A percentile compares a stretch with the other conserved stretches of the same genome.
phyloP scores from a whole-genome alignment of 2,888 invertebrate species.

The Apodemia arnacis region DNA sequence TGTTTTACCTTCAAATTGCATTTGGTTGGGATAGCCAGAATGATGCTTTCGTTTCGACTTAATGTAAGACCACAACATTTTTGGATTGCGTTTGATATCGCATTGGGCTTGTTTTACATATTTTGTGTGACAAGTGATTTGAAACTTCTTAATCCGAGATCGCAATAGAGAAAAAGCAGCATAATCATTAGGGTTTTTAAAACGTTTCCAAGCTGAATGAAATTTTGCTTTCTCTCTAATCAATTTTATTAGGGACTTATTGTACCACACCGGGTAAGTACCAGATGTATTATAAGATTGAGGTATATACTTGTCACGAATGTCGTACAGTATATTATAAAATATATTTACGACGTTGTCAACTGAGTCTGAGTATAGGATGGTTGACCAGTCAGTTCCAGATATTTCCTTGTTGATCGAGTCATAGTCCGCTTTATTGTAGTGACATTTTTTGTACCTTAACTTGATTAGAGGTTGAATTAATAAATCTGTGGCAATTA shows the following conservation, averaged over 20 bases:
- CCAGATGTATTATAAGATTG: background rate
- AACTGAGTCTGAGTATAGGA: background rate
- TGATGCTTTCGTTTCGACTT: background rate
- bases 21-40: background rate
- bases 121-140: no score
- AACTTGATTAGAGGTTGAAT: no score
- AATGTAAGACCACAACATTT: background rate
- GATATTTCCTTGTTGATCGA: background rate
- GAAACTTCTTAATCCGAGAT: background rate
- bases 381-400: background rate
- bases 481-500: background rate
- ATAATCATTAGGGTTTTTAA: background rate
- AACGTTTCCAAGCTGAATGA: background rate
- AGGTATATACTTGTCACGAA: background rate
- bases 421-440: no score
- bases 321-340: background rate
- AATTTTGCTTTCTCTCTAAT: background rate
- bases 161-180: background rate
- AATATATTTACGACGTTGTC: background rate
- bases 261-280: background rate
- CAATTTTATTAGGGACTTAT: background rate
- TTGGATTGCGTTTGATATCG: no score
- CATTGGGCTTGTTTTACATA: no score
- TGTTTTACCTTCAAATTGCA: background rate
- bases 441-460: no score